These are phyloP conservation scores for Myotis planiceps DNA, from an alignment of 2,797 vertebrate species.

Conservation along the genomic window DNA sequence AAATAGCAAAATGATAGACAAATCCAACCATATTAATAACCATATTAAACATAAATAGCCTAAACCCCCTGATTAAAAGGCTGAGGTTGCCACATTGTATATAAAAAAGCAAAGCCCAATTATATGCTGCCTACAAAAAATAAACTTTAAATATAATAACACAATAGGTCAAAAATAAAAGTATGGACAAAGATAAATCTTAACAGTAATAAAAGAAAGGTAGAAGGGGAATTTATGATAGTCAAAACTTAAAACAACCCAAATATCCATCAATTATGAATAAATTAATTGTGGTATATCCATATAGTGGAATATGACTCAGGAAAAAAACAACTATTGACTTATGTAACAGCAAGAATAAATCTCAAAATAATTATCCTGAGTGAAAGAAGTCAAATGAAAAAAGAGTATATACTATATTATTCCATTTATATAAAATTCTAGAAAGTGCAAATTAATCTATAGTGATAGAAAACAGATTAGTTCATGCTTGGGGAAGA, in stretches of 20 bases:
- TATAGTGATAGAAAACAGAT: background rate
- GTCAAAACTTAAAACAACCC: background rate
- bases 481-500: background rate
- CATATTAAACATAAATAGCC: background rate
- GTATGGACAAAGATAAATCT: background rate
- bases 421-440: background rate
- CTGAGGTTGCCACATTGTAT: background rate
- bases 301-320: background rate
- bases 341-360: background rate
- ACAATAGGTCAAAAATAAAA: background rate
- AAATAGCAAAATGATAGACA: background rate
- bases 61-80: background rate
- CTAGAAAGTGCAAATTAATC: background rate
- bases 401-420: background rate
- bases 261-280: background rate
- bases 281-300: background rate
- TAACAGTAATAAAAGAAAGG: background rate
- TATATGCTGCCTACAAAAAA: background rate
- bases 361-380: background rate
- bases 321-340: background rate
- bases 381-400: background rate
- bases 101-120: background rate
- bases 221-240: background rate
- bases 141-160: background rate
- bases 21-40: background rate